Evolutionary conservation across 2,888 invertebrate genomes (phyloP), one percentile per base, ranked within the genome.

Genomic region (Chymomyza caudatula): DNA sequence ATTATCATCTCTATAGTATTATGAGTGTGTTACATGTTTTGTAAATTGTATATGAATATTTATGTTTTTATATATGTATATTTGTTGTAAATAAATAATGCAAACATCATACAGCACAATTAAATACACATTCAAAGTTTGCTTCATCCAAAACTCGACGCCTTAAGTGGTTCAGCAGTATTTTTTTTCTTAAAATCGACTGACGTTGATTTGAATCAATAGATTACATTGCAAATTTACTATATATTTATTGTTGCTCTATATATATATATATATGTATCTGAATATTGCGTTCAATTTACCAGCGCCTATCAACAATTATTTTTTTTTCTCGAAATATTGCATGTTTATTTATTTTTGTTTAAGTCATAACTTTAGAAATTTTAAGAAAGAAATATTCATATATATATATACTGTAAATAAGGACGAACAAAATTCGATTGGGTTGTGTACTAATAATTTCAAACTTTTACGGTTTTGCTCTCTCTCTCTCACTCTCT

Each of bases 111-210:
- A 47, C 47, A 47, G 47, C 47, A 19, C 47, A 47, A 17, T 47
- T 47, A 47, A 15, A 29, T 54, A 54, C 37, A 59, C 23, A 58
- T 43, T 42, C 15, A 47, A 29, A 29, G 11, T 37, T 37, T 37
- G 29, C 11, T 37, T 37, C 3, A 51, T 51, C 29, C 5, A 25
- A 13, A 58, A 58, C 44, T 47, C 19, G 25, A 20, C 22, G 23
- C 56, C 42, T 42, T 60, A 60, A 65, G 37, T 63, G 66, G 60
- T 43, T 47, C 69, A 69, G 69, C 69, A 69, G 63, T 66, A 62
- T 67, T 67, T 71, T 63, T 59, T 67, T 65, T 63, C 61, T 68
- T 72, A 75, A 78, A 78, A 75, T 63, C 67, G 58, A 73, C 64
- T 65, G 49, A 25, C 60, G 15, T 53, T 74, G 68, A 65, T 69